These are phyloP conservation scores for Morbakka virulenta DNA, from an alignment of 30 jellyfish, hydroid and myxozoan species.

Conservation along the genomic window DNA sequence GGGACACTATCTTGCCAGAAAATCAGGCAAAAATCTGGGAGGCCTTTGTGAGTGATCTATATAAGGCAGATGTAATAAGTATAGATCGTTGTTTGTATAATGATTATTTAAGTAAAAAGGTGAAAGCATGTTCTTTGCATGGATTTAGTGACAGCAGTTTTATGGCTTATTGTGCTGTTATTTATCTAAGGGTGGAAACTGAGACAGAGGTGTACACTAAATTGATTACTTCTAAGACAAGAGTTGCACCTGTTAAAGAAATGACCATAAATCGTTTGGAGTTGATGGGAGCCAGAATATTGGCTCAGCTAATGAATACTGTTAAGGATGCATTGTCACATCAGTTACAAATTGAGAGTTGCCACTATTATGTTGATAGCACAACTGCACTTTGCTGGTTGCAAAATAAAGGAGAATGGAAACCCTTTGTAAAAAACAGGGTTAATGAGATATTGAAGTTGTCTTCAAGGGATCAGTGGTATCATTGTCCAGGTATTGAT, in stretches of 20 bases:
- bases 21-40: background rate
- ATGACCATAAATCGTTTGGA: conserved; percentile 31
- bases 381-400: conserved; percentile 53
- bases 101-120: background rate
- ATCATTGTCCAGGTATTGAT: conserved; percentile 45
- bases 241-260: conserved; percentile 32
- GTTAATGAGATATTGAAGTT: conserved; percentile 23
- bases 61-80: background rate
- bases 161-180: conserved; percentile 19
- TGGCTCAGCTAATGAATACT: conserved; percentile 22
- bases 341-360: background rate
- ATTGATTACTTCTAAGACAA: conserved; percentile 10
- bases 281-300: conserved; percentile 19
- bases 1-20: conserved; percentile 12
- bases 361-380: conserved; percentile 40
- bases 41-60: background rate
- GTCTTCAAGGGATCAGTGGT: conserved; percentile 24
- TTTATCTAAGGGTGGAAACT: conserved; percentile 1
- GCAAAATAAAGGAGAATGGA: conserved; percentile 8
- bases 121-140: background rate
- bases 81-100: background rate
- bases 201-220: background rate
- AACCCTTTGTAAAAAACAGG: conserved; percentile 38
- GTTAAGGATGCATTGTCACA: too few species aligned
- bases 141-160: conserved; percentile 8